These are phyloP conservation scores for Aphodius sticticus DNA, from an alignment of 2,888 invertebrate species.

Conservation along the genomic window DNA sequence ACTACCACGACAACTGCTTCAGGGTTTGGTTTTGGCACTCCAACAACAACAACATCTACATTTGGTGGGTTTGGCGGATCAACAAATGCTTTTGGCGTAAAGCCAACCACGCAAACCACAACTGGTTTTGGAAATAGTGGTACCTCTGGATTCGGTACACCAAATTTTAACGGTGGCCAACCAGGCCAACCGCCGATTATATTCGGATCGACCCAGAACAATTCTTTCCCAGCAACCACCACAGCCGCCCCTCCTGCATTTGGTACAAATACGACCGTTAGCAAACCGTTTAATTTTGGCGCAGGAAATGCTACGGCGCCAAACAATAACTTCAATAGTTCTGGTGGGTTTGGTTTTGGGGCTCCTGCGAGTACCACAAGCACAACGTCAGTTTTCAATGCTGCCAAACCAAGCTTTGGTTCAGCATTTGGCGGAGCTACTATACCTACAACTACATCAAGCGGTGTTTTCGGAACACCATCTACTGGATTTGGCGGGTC, in stretches of 20 bases:
- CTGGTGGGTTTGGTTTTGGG: conserved; percentile 18
- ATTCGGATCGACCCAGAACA: conserved; percentile 36
- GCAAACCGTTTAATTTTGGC: conserved; percentile 33
- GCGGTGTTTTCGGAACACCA: conserved; percentile 25
- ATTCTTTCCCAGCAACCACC: conserved; percentile 26
- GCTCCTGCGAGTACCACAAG: neutral
- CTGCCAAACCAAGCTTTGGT: neutral
- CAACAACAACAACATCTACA: conserved; percentile 13
- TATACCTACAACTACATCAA: conserved; percentile 13
- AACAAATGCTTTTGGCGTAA: conserved; percentile 40
- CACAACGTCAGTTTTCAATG: conserved; percentile 8
- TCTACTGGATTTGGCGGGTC: conserved; percentile 16
- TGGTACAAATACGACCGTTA: conserved; percentile 36
- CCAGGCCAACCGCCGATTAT: conserved; percentile 34
- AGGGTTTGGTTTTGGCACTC: conserved; percentile 16
- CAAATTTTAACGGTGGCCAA: conserved; percentile 20
- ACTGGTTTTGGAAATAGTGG: conserved; percentile 20
- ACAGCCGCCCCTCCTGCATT: conserved; percentile 36
- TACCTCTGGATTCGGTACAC: conserved; percentile 9
- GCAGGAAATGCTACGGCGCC: conserved; percentile 4
- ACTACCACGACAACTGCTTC: conserved; percentile 7
- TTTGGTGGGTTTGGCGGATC: conserved; percentile 19
- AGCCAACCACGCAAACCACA: conserved; percentile 9
- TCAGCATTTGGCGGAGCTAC: neutral
- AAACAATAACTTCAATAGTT: neutral